Evolutionary conservation across 2,888 invertebrate genomes (phyloP).

Genomic region (Nineta flava): DNA sequence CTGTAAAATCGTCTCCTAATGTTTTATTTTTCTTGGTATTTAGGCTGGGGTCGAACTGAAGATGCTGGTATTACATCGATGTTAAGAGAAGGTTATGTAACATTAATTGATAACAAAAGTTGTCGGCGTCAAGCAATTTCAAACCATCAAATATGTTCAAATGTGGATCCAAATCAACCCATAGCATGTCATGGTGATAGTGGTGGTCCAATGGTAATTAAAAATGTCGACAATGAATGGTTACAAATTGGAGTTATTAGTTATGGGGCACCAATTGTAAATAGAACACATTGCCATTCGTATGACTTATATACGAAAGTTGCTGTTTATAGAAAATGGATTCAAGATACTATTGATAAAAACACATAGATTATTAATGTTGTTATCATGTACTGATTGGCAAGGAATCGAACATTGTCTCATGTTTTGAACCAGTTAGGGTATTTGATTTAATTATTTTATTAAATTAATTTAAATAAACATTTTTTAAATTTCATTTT

Average conservation of each 20-base stretch:
- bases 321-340: neutral
- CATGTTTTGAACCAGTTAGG: too few species aligned
- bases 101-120: neutral
- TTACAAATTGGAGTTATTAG: constrained; percentile 1
- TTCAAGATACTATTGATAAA: neutral
- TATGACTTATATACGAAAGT: constrained; percentile 1
- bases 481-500: too few species aligned
- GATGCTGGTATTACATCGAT: neutral
- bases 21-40: neutral
- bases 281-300: neutral
- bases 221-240: neutral
- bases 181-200: constrained; percentile 1
- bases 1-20: too few species aligned
- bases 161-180: neutral
- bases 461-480: too few species aligned
- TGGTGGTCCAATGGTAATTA: constrained; percentile 1
- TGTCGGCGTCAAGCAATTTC: neutral
- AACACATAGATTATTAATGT: neutral
- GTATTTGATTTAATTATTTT: too few species aligned
- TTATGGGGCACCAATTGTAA: constrained; percentile 1
- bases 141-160: constrained; percentile 1
- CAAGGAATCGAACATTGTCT: too few species aligned
- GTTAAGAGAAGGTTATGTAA: neutral
- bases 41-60: constrained; percentile 3
- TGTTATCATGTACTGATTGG: too few species aligned